Evolutionary conservation across 2,888 invertebrate genomes (phyloP), one percentile per base, ranked within the genome.

Genomic region (Xylophagus ater): DNA sequence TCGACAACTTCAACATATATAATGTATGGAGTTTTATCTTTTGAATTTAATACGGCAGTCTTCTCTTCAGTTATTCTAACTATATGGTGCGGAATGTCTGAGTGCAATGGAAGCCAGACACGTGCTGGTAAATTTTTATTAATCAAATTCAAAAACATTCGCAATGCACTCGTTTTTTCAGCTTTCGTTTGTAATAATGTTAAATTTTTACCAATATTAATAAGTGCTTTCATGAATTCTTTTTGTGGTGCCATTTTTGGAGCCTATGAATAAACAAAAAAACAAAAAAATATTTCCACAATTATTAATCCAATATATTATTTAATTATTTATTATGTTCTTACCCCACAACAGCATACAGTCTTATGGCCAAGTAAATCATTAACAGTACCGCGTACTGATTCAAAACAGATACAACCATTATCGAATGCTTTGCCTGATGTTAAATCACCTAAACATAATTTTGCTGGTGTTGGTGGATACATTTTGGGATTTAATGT

Each of bases 21-120:
- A 57, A 98, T 87, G 67, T 93, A 98, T 0, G 98, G 98, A 34
- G 97, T 94, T 45, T 65, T 65, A 47, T 65, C 65, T 53, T 99
- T 99, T 51, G 96, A 96, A 67, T 99, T 99, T 48, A 99, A 79
- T 38, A 98, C 96, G 36, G 96, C 96, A 45, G 94, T 93, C 48
- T 92, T 90, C 57, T 92, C 90, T 43, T 92, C 92, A 29, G 97
- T 96, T 67, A 99, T 92, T 65, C 97, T 74, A 34, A 98, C 83
- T 53, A 99, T 84, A 59, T 92, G 85, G 69, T 98, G 97, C 35
- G 88, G 81, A 53, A 72, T 69, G 51, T 76, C 72, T 50, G 81
- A 81, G 62, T 90, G 83, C 32, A 97, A 72, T 10, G 98, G 98
- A 52, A 99, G 72, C 96, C 97, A 98, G 44, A 98, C 97, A 42